Evolutionary conservation across 1,140 invertebrate species (phyloP).

Genomic region (Philaenus spumarius): DNA sequence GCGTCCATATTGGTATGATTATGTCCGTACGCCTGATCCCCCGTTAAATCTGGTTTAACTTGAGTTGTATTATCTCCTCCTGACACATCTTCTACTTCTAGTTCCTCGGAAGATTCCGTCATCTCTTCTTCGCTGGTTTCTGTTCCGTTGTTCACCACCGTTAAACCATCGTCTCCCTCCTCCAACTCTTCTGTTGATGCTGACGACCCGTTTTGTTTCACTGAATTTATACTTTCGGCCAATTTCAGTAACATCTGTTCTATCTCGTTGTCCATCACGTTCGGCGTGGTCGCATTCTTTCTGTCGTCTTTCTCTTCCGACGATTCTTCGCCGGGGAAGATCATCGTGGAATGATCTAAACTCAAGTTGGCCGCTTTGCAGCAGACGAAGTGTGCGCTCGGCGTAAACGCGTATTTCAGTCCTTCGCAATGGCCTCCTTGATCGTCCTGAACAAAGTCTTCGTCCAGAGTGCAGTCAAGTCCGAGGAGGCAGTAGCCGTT

Average conservation of each 20-base stretch:
- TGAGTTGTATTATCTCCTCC: neutral
- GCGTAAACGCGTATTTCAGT: conserved; percentile 40
- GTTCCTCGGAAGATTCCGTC: neutral
- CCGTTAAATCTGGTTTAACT: neutral
- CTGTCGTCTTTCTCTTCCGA: neutral
- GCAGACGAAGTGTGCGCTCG: conserved; percentile 40
- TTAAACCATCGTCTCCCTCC: neutral
- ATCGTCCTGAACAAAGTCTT: conserved; percentile 40
- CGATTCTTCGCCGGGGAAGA: neutral
- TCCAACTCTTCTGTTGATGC: neutral
- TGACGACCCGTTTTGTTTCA: neutral
- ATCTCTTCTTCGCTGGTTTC: neutral
- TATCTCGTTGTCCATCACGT: conserved; percentile 7
- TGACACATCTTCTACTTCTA: neutral
- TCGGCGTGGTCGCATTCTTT: neutral
- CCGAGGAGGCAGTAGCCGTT: conserved; percentile 43
- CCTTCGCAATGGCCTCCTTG: conserved; percentile 36
- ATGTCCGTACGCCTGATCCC: too few relatives aligned
- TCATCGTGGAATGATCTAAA: neutral
- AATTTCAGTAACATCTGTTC: conserved; percentile 1
- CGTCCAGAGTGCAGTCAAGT: conserved; percentile 37
- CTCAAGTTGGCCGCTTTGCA: conserved; percentile 33
- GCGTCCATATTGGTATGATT: neutral
- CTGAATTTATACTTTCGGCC: neutral
- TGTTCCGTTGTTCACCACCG: neutral